phyloP scores from a whole-genome alignment of 2,888 invertebrate genomes.

The Trachelus iudaicus region DNA sequence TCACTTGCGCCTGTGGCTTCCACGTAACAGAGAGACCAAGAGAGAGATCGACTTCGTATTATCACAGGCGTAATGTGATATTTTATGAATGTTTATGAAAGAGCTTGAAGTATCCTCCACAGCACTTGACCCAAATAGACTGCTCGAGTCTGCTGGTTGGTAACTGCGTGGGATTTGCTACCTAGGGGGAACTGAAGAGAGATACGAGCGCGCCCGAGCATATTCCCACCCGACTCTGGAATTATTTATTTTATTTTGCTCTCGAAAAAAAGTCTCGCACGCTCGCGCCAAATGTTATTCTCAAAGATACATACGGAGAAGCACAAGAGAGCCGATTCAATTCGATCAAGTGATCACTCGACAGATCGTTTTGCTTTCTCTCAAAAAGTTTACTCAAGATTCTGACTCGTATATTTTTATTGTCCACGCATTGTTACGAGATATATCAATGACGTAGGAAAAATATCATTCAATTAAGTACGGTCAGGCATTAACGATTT shows the following conservation, averaged over 20 bases:
- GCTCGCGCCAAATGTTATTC: no score
- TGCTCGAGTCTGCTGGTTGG: slow-evolving; percentile 31
- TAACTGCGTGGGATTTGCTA: slow-evolving; percentile 2
- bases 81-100: slow-evolving; percentile 43
- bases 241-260: background rate
- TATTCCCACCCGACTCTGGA: slow-evolving; percentile 4
- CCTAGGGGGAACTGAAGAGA: background rate
- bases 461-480: no score
- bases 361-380: no score
- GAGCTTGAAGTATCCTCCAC: slow-evolving; percentile 29
- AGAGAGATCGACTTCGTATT: background rate
- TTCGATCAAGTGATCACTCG: no score
- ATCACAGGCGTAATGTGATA: slow-evolving; percentile 34
- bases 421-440: no score
- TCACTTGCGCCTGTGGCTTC: background rate
- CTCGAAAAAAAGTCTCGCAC: no score
- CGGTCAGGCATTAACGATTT: no score
- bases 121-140: slow-evolving; percentile 30
- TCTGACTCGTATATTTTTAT: no score
- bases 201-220: slow-evolving; percentile 11
- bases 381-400: no score
- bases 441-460: no score
- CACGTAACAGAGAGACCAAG: slow-evolving; percentile 2
- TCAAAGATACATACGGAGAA: no score
- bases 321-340: no score